Evolutionary conservation across 2,888 invertebrate genomes (phyloP).

Genomic region (Neria commutata): DNA sequence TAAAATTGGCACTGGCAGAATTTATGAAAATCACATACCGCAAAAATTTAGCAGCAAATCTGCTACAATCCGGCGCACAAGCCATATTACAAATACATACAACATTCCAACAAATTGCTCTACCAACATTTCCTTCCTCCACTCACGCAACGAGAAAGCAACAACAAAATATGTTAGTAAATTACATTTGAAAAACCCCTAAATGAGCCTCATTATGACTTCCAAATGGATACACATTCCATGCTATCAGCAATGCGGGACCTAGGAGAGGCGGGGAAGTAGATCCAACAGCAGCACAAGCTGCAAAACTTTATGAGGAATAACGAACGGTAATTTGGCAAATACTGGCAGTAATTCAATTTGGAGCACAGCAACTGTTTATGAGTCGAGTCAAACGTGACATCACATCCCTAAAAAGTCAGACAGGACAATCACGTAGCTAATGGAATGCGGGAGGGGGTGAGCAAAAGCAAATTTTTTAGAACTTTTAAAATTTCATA

Average conservation of each 20-base stretch:
- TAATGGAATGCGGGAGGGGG: not conserved
- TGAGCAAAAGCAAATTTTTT: no score
- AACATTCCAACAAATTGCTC: no score
- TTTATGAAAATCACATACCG: no score
- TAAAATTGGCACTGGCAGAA: no score
- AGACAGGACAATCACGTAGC: not conserved
- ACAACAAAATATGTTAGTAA: slow-evolving; percentile 19
- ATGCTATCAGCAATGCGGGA: not conserved
- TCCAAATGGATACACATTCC: not conserved
- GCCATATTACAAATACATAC: no score
- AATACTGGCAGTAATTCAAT: slow-evolving; percentile 55
- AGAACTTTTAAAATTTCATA: no score
- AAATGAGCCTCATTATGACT: slow-evolving; percentile 32
- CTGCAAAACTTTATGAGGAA: slow-evolving; percentile 15
- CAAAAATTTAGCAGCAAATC: not conserved
- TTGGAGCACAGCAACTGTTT: slow-evolving; percentile 21
- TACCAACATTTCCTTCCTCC: no score
- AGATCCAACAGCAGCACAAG: slow-evolving; percentile 3
- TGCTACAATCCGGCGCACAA: not conserved
- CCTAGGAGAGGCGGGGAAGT: not conserved
- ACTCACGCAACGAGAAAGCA: not conserved
- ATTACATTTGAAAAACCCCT: slow-evolving; percentile 27
- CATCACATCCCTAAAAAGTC: not conserved
- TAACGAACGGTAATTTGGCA: slow-evolving; percentile 44
- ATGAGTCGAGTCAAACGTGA: not conserved